phyloP scores from a whole-genome alignment of 1,140 invertebrate species.

The Platyura marginata region DNA sequence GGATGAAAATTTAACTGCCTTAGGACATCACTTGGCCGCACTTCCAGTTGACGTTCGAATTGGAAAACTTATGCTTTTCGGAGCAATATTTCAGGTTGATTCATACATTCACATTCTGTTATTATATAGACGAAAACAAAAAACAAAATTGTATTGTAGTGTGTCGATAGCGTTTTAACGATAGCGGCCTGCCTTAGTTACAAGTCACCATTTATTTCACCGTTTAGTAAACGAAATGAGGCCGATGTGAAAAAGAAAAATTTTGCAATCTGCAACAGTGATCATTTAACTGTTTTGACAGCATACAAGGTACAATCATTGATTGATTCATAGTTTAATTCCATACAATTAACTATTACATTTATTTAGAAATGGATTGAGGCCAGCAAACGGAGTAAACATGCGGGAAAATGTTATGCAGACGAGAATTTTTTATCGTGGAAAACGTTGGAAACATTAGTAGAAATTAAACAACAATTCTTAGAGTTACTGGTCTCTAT shows the following conservation, averaged over 20 bases:
- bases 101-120: neutral
- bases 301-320: constrained; percentile 45
- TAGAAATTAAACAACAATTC: constrained; percentile 66
- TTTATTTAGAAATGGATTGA: constrained; percentile 50
- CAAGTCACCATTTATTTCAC: constrained; percentile 62
- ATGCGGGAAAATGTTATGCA: constrained; percentile 45
- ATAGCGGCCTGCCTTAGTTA: constrained; percentile 79
- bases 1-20: constrained; percentile 57
- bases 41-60: constrained; percentile 80
- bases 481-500: constrained; percentile 64
- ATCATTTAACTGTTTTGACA: constrained; percentile 60
- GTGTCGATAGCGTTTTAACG: constrained; percentile 82
- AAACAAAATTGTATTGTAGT: constrained; percentile 22
- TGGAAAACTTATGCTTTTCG: constrained; percentile 78
- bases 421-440: constrained; percentile 56
- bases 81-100: constrained; percentile 61
- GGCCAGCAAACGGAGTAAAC: constrained; percentile 31
- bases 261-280: constrained; percentile 54
- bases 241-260: constrained; percentile 50
- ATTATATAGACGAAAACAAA: neutral
- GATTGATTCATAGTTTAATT: neutral
- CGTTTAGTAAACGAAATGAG: constrained; percentile 51
- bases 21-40: constrained; percentile 76
- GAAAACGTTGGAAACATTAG: constrained; percentile 50
- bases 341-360: constrained; percentile 6